phyloP scores from a whole-genome alignment of 2,113 vertebrate species.

The Urocitellus parryii region DNA sequence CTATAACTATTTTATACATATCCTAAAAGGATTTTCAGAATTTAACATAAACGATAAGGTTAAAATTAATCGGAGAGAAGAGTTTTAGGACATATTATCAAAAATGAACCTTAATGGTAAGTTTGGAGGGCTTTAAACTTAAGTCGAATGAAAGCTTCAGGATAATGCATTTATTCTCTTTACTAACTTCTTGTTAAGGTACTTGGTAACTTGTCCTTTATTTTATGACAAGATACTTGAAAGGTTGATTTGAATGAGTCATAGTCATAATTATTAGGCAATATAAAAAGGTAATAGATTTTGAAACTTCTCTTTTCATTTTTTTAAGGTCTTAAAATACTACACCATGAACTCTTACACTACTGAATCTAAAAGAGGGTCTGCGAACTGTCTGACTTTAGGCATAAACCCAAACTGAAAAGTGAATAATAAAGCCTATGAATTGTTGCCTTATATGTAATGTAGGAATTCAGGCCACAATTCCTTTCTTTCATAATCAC shows the following conservation, averaged over 20 bases:
- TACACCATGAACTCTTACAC: slow-evolving; percentile 63
- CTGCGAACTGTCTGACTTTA: slow-evolving; percentile 58
- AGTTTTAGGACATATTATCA: slow-evolving; percentile 78
- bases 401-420: slow-evolving; percentile 60
- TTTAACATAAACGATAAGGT: slow-evolving; percentile 54
- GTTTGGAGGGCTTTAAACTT: slow-evolving; percentile 79
- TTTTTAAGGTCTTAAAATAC: slow-evolving; percentile 69
- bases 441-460: neutral
- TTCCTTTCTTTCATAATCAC: neutral
- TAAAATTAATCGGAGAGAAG: slow-evolving; percentile 67
- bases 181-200: slow-evolving; percentile 80
- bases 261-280: slow-evolving; percentile 84
- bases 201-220: slow-evolving; percentile 86
- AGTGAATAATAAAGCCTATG: slow-evolving; percentile 47
- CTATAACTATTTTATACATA: slow-evolving; percentile 78
- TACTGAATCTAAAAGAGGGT: slow-evolving; percentile 71
- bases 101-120: slow-evolving; percentile 82
- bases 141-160: slow-evolving; percentile 78
- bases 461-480: neutral
- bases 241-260: slow-evolving; percentile 87
- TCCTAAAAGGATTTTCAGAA: slow-evolving; percentile 74
- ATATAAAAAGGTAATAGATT: slow-evolving; percentile 78
- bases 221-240: slow-evolving; percentile 86
- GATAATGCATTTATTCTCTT: slow-evolving; percentile 80
- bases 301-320: slow-evolving; percentile 70